These are phyloP conservation scores for Batillaria attramentaria DNA, from an alignment of 1,140 invertebrate genomes.

Conservation along the genomic window DNA sequence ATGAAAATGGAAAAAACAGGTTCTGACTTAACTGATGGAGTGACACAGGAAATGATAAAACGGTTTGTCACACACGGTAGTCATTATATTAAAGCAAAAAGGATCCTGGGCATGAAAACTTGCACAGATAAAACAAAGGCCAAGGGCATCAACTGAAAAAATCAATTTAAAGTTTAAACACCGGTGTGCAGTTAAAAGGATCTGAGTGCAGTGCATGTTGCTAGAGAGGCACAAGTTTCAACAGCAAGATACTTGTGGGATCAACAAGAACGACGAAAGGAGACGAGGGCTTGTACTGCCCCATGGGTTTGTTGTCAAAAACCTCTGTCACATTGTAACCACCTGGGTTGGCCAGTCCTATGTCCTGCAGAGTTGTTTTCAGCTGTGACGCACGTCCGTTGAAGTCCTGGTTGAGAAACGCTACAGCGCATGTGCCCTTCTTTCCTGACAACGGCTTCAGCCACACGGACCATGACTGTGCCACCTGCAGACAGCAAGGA, in stretches of 20 bases:
- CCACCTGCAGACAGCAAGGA: constrained; percentile 21
- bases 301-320: constrained; percentile 69
- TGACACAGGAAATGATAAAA: too few species aligned
- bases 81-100: too few species aligned
- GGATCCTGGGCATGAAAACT: too few species aligned
- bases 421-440: constrained; percentile 51
- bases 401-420: constrained; percentile 53
- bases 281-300: constrained; percentile 85
- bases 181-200: too few species aligned
- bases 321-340: constrained; percentile 87
- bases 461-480: constrained; percentile 53
- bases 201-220: too few species aligned
- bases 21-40: too few species aligned
- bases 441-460: constrained; percentile 47
- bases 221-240: constrained; percentile 7
- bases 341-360: constrained; percentile 82
- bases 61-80: too few species aligned
- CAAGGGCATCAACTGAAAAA: too few species aligned
- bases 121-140: too few species aligned
- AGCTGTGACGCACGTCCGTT: constrained; percentile 46
- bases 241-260: constrained; percentile 80
- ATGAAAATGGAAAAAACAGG: too few species aligned
- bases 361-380: constrained; percentile 78
- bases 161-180: too few species aligned
- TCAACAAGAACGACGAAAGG: constrained; percentile 95